Conservation (phyloP, 2,888 invertebrate genomes). For the Hyposoter dolosus region DNA sequence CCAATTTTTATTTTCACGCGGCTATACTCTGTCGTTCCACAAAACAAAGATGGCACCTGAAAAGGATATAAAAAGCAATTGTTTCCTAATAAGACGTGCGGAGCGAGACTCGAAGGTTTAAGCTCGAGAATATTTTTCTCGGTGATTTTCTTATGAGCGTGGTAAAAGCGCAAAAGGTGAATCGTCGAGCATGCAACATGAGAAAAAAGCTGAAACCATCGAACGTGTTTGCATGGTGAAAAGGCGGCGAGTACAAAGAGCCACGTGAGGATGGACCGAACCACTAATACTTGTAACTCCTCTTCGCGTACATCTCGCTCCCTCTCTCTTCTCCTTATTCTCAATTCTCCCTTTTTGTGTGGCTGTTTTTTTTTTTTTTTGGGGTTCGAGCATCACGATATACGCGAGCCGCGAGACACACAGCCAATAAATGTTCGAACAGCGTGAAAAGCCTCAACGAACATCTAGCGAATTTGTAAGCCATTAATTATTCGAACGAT, state of each 20-base stretch:
- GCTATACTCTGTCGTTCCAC: neutral
- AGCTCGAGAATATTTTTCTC: constrained; percentile 36
- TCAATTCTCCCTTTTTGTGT: constrained; percentile 10
- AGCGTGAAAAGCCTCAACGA: constrained; percentile 51
- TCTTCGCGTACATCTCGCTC: constrained; percentile 58
- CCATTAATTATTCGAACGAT: constrained; percentile 55
- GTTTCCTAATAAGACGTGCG: neutral
- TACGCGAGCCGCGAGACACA: constrained; percentile 15
- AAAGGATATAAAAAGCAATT: neutral
- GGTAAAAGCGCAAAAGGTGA: constrained; percentile 67
- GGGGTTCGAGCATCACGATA: constrained; percentile 36
- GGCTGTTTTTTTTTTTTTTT: constrained; percentile 25
- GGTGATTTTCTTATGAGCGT: constrained; percentile 51
- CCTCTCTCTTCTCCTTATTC: constrained; percentile 25
- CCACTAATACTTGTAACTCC: constrained; percentile 58
- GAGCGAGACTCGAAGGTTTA: constrained; percentile 7
- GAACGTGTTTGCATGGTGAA: constrained; percentile 66
- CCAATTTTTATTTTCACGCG: neutral
- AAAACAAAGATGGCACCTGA: neutral
- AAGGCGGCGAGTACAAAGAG: constrained; percentile 67
- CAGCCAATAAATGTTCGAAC: constrained; percentile 55
- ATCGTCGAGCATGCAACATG: constrained; percentile 55
- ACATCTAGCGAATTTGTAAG: constrained; percentile 51
- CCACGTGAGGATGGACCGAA: constrained; percentile 46
- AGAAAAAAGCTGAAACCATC: constrained; percentile 51